Percentiles rank a stretch among this genome's conserved stretches.
Conservation (phyloP, 2,888 invertebrate species). For the Heteromurus nitidus region DNA sequence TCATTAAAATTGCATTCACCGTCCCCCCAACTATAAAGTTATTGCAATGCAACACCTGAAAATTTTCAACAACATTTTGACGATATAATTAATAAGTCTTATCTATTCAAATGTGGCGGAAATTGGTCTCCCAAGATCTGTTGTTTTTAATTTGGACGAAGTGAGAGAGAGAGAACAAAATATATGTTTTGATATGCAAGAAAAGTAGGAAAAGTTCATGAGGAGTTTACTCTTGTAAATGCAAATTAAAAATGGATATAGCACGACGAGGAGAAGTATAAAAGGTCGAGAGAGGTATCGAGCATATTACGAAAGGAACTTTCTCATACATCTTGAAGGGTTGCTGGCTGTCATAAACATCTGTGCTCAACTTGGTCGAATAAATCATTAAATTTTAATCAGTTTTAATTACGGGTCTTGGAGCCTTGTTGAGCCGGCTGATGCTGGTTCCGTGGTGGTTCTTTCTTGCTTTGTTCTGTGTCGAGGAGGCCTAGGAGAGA, state of each 20-base stretch:
- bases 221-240: background rate
- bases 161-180: background rate
- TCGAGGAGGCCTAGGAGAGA: too few species aligned
- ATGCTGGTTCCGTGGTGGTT: conserved; percentile 43
- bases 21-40: too few species aligned
- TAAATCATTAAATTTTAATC: conserved; percentile 62
- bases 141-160: conserved; percentile 21
- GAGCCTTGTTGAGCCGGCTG: conserved; percentile 52
- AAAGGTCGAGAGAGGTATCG: background rate
- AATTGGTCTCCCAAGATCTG: conserved; percentile 33
- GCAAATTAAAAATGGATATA: background rate
- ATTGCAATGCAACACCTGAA: conserved; percentile 14
- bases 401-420: conserved; percentile 61
- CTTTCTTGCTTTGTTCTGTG: too few species aligned
- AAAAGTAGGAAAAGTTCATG: background rate
- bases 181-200: conserved; percentile 5
- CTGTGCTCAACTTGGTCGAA: conserved; percentile 56
- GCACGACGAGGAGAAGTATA: background rate
- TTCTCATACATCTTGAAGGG: conserved; percentile 50
- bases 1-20: background rate
- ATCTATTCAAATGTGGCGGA: conserved; percentile 16
- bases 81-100: conserved; percentile 38
- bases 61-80: conserved; percentile 29
- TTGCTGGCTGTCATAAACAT: conserved; percentile 55
- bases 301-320: conserved; percentile 15